These are phyloP conservation scores for Rhagoletis zephyria DNA, from an alignment of 1,140 invertebrate genomes.

Conservation along the genomic window DNA sequence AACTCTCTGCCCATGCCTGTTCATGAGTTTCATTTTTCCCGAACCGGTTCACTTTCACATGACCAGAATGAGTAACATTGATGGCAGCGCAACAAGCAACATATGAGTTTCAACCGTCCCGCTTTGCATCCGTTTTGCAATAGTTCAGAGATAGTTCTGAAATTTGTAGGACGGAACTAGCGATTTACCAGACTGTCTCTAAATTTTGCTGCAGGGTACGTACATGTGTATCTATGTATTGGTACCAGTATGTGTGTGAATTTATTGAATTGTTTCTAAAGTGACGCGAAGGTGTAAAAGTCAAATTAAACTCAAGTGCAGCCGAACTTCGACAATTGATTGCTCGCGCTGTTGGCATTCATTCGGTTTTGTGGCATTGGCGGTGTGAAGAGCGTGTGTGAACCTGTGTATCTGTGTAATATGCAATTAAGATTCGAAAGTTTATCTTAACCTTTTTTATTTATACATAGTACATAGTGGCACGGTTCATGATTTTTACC, in stretches of 20 bases:
- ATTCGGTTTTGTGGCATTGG: background rate
- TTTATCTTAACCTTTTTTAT: background rate
- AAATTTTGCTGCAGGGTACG: too few relatives aligned
- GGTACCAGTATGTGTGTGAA: background rate
- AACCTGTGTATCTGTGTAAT: background rate
- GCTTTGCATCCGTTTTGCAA: too few relatives aligned
- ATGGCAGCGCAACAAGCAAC: too few relatives aligned
- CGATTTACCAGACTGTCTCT: too few relatives aligned
- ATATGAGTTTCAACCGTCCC: too few relatives aligned
- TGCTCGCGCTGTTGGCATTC: constrained; percentile 11
- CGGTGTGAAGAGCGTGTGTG: background rate
- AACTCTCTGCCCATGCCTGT: too few relatives aligned
- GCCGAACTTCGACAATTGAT: constrained; percentile 30
- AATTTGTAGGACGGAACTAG: too few relatives aligned
- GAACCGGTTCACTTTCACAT: too few relatives aligned
- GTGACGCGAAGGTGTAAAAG: constrained; percentile 46
- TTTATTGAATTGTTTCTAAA: constrained; percentile 50
- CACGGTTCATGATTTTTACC: too few relatives aligned
- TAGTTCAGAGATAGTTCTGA: too few relatives aligned
- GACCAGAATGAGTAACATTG: too few relatives aligned
- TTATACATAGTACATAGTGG: background rate
- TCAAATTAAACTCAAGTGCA: constrained; percentile 47
- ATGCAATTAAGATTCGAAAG: background rate
- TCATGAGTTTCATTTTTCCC: too few relatives aligned
- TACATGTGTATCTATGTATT: background rate